A percentile compares a stretch with the other conserved stretches of the same genome.
phyloP scores from a whole-genome alignment of 1,140 invertebrate species.

The Physella acuta region DNA sequence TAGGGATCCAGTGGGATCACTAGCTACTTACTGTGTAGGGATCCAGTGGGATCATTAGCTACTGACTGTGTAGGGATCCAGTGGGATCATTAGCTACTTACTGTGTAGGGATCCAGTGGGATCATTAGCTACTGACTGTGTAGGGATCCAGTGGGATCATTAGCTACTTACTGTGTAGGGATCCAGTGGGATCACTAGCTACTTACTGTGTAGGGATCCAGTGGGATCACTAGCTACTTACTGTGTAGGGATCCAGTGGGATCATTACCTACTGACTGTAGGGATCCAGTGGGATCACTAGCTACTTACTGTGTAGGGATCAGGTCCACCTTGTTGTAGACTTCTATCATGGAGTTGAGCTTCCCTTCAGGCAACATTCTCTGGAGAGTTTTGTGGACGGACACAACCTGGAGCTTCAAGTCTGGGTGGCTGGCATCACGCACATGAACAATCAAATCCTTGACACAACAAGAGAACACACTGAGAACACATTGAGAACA shows the following conservation, averaged over 20 bases:
- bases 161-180: not conserved
- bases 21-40: no score
- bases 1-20: no score
- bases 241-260: not conserved
- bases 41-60: no score
- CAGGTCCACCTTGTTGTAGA: slow-evolving; percentile 80
- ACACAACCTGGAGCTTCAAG: slow-evolving; percentile 69
- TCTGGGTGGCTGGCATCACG: slow-evolving; percentile 82
- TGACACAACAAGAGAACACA: slow-evolving; percentile 32
- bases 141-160: not conserved
- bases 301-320: slow-evolving; percentile 16
- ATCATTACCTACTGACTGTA: not conserved
- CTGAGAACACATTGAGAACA: no score
- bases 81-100: no score
- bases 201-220: not conserved
- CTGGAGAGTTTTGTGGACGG: slow-evolving; percentile 72
- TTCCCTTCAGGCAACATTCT: slow-evolving; percentile 64
- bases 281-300: not conserved
- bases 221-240: not conserved
- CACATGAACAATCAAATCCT: slow-evolving; percentile 84
- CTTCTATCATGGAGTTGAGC: slow-evolving; percentile 70
- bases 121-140: not conserved
- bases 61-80: no score
- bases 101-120: not conserved
- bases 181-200: not conserved